Base-by-base conservation (phyloP, 1,140 invertebrate species). In the Anagrus nilaparvatae region DNA sequence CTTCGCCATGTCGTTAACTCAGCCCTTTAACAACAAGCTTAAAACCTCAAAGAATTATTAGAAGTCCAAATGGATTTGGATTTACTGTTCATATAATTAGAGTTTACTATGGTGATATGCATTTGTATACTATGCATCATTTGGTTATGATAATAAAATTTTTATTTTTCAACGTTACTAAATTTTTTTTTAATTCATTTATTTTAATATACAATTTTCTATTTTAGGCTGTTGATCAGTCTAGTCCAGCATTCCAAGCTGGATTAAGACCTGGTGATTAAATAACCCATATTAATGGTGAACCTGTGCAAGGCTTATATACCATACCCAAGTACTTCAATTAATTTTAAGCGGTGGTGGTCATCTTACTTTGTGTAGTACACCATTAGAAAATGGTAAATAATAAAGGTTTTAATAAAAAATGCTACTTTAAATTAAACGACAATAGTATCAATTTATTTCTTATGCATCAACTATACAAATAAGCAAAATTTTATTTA, bases 91-190 rank as follows among this genome's bases (percentile, higher is more conserved):
- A 93, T 55, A 95, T 93, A 3, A 94, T 97, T 45, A 74, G 92
- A 14, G 94, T 97, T 2, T 97, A 95, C 62, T 91, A 92, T 63
- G 93, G 93, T 0, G 90, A 97, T 50, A 84, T 85, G 5, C 89
- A 97, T 69, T 90, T 91, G 54, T 97, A 96, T 63, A 96, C 90
- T 6, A 90, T 97, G 75, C 93, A 97, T 61, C 93, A 97, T 72
- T 70, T 97, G 44, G 92, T 97, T 10, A 92, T 91, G 74, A 86
- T 87, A 67, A 70, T 74, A 64, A 16, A 29, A 40, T n/a, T n/a
- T n/a, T n/a, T n/a, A n/a, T n/a, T n/a, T n/a, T n/a, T n/a, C n/a
- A n/a, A n/a, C n/a, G n/a, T n/a, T n/a, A n/a, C n/a, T n/a, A n/a
- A n/a, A n/a, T n/a, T n/a, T n/a, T n/a, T n/a, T n/a, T n/a, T n/a